Conservation (phyloP, 2,888 invertebrate species). For the Resseliella maxima region DNA sequence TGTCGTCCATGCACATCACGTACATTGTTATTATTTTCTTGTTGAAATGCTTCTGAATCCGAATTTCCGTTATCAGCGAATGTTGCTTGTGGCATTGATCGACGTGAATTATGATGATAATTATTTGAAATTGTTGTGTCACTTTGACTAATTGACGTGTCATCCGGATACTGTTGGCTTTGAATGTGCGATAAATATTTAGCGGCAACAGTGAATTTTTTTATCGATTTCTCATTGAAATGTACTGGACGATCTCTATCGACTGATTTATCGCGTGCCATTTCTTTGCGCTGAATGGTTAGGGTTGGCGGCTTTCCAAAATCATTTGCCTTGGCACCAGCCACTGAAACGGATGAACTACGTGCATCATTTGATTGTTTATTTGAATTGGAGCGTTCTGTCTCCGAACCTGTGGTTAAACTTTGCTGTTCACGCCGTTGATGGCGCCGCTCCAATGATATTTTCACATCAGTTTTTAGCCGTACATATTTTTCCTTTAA, state of each 20-base stretch:
- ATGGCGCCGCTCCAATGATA: slow-evolving; percentile 80
- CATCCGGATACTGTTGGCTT: slow-evolving; percentile 62
- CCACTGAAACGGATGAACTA: slow-evolving; percentile 63
- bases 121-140: slow-evolving; percentile 68
- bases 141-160: slow-evolving; percentile 66
- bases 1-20: slow-evolving; percentile 69
- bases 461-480: slow-evolving; percentile 82
- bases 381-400: slow-evolving; percentile 81
- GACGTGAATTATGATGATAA: slow-evolving; percentile 64
- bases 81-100: slow-evolving; percentile 61
- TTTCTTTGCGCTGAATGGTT: neutral
- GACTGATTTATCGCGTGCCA: slow-evolving; percentile 37
- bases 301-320: slow-evolving; percentile 58
- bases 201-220: slow-evolving; percentile 64
- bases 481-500: slow-evolving; percentile 85
- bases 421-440: slow-evolving; percentile 74
- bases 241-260: neutral
- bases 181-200: slow-evolving; percentile 66
- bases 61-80: slow-evolving; percentile 67
- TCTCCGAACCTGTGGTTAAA: slow-evolving; percentile 80
- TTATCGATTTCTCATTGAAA: slow-evolving; percentile 57
- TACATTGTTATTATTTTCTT: slow-evolving; percentile 68
- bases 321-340: neutral
- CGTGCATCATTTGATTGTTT: slow-evolving; percentile 70
- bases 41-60: slow-evolving; percentile 64